phyloP scores from a whole-genome alignment of 2,888 invertebrate species.

The Dryobotodes eremita region DNA sequence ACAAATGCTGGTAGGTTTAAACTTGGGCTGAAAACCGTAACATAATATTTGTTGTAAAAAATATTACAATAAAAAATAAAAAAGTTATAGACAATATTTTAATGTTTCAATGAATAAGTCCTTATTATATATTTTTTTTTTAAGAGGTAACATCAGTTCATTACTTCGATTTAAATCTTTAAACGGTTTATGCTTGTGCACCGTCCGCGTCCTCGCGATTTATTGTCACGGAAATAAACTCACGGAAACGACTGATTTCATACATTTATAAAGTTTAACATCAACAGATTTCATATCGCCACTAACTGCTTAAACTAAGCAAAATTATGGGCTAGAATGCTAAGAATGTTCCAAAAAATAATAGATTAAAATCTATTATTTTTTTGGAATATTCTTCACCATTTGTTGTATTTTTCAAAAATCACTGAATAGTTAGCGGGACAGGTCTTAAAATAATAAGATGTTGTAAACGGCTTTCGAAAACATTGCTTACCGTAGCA shows the following conservation, averaged over 20 bases:
- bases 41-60: background rate
- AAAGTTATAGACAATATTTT: background rate
- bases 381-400: background rate
- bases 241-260: background rate
- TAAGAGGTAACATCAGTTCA: background rate
- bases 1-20: background rate
- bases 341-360: too few relatives aligned
- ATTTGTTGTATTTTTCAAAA: background rate
- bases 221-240: background rate
- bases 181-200: slow-evolving; percentile 5
- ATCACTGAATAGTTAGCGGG: background rate
- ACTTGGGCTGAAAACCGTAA: background rate
- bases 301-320: background rate
- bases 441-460: background rate
- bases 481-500: slow-evolving; percentile 4
- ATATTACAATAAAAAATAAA: background rate
- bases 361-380: background rate
- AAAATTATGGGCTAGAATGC: background rate
- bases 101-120: background rate
- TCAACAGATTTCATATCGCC: background rate
- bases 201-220: background rate
- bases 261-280: background rate
- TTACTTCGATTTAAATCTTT: background rate
- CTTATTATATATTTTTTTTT: background rate
- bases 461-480: slow-evolving; percentile 44